Evolutionary conservation across 2,888 invertebrate genomes (phyloP), one percentile per base, ranked within the genome.

Genomic region (Eulithis prunata): DNA sequence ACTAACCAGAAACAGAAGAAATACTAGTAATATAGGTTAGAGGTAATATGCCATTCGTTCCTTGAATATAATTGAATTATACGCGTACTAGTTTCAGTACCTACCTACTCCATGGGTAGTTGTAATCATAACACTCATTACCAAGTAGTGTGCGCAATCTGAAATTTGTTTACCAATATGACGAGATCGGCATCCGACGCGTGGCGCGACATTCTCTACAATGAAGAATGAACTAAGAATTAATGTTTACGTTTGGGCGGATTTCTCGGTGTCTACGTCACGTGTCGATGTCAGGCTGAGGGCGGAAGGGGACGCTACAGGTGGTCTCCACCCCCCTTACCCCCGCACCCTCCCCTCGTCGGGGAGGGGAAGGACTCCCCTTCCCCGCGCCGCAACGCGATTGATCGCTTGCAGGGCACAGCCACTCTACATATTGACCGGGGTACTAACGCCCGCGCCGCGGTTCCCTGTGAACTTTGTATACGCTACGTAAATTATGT

Each of bases 161-260:
- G 76, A 79, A 52, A 84, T 88, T 90, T 92, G 92, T 92, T 92
- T 92, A 91, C 91, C 86, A 91, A 92, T 91, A 90, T 80, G 75
- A 8, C 77, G 82, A 88, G 88, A 87, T 87, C 76, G 88, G 87
- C 85, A 89, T 89, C 79, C 82, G 85, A 84, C 89, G 90, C 90
- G 87, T 87, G 87, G 83, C 88, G 85, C 84, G 85, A 86, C 89
- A 89, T 88, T 89, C 88, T 85, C 86, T 86, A 90, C 91, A 89
- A 89, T 91, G 90, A 91, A 91, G 91, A 91, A 90, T 89, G 91
- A 90, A 91, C 85, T 89, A 90, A 90, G 91, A 90, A 91, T 91
- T 91, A 90, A 90, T 93, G 93, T 93, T 93, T 93, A 92, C 92
- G 92, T 92, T 91, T 91, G 89, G 91, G 90, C 88, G 90, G 90